A percentile compares a stretch with the other conserved stretches of the same genome.
These are phyloP conservation scores for Drosophila mimica DNA, from an alignment of 2,888 invertebrate species.

Conservation along the genomic window DNA sequence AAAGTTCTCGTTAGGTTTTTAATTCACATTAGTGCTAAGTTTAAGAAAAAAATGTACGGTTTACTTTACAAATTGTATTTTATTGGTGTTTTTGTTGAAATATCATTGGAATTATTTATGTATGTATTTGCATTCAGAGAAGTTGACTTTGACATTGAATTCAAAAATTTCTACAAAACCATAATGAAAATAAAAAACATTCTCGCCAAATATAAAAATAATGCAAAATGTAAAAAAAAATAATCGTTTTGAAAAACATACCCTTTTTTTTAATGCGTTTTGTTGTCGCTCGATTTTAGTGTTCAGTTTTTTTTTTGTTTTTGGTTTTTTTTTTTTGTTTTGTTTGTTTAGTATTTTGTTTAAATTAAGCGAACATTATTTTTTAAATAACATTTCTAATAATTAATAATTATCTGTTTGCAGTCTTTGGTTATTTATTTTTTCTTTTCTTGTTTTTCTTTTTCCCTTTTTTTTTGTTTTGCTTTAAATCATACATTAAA, in stretches of 20 bases:
- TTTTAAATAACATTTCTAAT: constrained; percentile 85
- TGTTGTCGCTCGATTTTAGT: constrained; percentile 34
- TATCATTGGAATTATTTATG: constrained; percentile 42
- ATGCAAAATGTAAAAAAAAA: constrained; percentile 31
- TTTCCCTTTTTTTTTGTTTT: constrained; percentile 36
- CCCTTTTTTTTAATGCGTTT: constrained; percentile 13
- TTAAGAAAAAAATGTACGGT: constrained; percentile 13
- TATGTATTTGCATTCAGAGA: constrained; percentile 20
- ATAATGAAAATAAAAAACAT: constrained; percentile 14
- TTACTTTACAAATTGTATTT: constrained; percentile 45
- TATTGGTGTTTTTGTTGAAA: constrained; percentile 35
- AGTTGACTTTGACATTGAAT: constrained; percentile 9
- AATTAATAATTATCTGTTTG: constrained; percentile 86
- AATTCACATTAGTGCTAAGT: constrained; percentile 18
- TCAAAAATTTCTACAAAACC: constrained; percentile 8
- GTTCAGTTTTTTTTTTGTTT: constrained; percentile 13
- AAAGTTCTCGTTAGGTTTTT: constrained; percentile 47
- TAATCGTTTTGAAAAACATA: constrained; percentile 39
- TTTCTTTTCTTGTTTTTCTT: constrained; percentile 68
- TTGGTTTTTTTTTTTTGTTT: constrained; percentile 19
- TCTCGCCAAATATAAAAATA: constrained; percentile 23
- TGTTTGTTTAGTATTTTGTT: constrained; percentile 29
- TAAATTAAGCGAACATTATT: constrained; percentile 80
- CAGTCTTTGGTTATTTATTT: constrained; percentile 86
- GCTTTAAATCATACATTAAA: constrained; percentile 68